Percentiles rank a stretch among this genome's conserved stretches.
These are phyloP conservation scores for Synchiropus splendidus DNA, from an alignment of 2,113 vertebrate genomes.

Conservation along the genomic window DNA sequence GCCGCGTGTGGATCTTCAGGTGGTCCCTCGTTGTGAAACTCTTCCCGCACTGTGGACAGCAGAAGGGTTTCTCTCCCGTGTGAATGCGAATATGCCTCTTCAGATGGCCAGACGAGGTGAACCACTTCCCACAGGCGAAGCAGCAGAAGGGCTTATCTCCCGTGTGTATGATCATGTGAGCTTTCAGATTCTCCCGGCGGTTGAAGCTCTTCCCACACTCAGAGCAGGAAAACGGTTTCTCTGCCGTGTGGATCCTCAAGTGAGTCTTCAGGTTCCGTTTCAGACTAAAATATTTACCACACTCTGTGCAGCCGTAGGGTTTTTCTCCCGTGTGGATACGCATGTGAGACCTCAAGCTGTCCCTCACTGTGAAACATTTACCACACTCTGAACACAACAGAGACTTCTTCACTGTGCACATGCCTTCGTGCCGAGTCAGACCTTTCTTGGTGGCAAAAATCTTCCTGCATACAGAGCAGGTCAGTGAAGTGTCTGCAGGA, in stretches of 20 bases:
- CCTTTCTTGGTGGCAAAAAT: no score
- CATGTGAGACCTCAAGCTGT: no score
- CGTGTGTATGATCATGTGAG: no score
- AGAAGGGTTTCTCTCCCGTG: no score
- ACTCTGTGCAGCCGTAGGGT: no score
- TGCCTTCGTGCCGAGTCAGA: no score
- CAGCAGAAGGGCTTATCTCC: neutral
- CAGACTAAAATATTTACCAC: neutral
- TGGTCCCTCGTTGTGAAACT: neutral
- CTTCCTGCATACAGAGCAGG: no score
- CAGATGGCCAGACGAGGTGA: neutral
- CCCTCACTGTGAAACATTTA: no score
- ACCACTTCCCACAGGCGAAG: slow-evolving; percentile 2
- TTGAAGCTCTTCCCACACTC: neutral
- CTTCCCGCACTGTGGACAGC: neutral
- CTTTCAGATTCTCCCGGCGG: neutral
- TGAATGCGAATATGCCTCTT: neutral
- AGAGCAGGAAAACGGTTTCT: neutral
- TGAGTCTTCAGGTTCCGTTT: neutral
- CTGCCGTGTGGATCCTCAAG: neutral
- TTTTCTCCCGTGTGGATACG: no score
- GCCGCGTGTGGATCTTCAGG: neutral
- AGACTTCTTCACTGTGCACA: no score
- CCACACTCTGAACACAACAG: no score
- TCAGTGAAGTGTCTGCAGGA: no score